A percentile compares a stretch with the other conserved stretches of the same genome.
phyloP scores from a whole-genome alignment of 2,888 invertebrate genomes.

The Bembecia ichneumoniformis region DNA sequence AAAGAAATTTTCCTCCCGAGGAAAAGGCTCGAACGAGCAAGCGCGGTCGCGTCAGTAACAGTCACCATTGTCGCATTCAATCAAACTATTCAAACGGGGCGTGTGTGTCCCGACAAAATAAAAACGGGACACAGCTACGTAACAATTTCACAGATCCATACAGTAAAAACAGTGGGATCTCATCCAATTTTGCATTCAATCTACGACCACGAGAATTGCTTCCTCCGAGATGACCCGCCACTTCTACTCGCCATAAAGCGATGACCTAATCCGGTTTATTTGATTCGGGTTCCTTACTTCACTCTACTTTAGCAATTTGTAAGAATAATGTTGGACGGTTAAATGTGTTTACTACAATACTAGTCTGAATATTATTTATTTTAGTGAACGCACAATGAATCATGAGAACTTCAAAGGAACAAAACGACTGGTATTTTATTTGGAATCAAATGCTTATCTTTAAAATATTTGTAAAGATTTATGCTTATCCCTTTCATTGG shows the following conservation, averaged over 20 bases:
- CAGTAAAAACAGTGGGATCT: slow-evolving; percentile 66
- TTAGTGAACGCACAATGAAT: too few relatives aligned
- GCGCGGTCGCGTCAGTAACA: slow-evolving; percentile 36
- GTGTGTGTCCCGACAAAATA: slow-evolving; percentile 52
- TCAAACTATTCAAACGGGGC: slow-evolving; percentile 54
- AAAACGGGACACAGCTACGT: slow-evolving; percentile 44
- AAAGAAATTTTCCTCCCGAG: neutral
- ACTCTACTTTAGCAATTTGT: slow-evolving; percentile 54
- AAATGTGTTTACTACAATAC: too few relatives aligned
- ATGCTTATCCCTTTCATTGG: too few relatives aligned
- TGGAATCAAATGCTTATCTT: too few relatives aligned
- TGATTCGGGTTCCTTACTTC: slow-evolving; percentile 62
- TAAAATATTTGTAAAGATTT: too few relatives aligned
- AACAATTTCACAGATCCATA: slow-evolving; percentile 52
- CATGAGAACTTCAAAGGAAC: too few relatives aligned
- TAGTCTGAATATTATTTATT: too few relatives aligned
- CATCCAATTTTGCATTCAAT: slow-evolving; percentile 73
- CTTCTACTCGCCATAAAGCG: slow-evolving; percentile 65
- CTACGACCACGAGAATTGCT: slow-evolving; percentile 68
- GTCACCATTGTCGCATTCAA: slow-evolving; percentile 68
- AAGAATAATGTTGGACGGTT: slow-evolving; percentile 34
- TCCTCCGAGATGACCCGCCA: slow-evolving; percentile 67
- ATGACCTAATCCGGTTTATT: slow-evolving; percentile 70
- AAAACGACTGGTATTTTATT: too few relatives aligned
- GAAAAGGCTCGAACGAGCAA: neutral